Conservation (phyloP, 2,797 vertebrate species). For the Neosilurus mollespiculum region DNA sequence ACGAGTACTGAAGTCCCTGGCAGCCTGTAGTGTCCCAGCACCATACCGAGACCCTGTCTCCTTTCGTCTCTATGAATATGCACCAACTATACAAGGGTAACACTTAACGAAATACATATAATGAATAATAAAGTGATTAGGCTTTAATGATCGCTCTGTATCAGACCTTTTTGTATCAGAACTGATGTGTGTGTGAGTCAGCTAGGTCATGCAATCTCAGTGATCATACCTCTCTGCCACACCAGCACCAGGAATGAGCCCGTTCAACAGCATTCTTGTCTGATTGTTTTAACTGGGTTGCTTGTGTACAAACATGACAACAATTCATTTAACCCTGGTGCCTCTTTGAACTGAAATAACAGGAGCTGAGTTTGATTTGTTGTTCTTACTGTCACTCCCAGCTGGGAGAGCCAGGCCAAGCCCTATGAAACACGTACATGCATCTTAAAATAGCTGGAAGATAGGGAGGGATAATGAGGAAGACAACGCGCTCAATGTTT, state of each 20-base stretch:
- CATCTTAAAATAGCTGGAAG: conserved; percentile 1
- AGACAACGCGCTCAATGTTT: not conserved
- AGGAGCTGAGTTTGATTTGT: not conserved
- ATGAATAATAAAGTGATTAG: not conserved
- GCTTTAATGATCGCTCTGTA: not conserved
- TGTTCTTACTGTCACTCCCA: not conserved
- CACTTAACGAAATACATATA: not conserved
- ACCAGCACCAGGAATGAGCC: conserved; percentile 15
- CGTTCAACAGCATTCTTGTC: conserved; percentile 32
- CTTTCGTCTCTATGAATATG: too few species aligned
- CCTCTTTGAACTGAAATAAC: not conserved
- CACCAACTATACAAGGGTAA: not conserved
- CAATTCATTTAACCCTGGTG: not conserved
- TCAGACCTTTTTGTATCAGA: not conserved
- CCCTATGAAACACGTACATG: not conserved
- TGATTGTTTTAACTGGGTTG: not conserved
- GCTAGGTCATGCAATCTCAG: not conserved
- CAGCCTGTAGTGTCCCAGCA: too few species aligned
- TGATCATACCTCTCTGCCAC: conserved; percentile 9
- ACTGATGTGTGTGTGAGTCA: too few species aligned
- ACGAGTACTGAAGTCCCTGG: not conserved
- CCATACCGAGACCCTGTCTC: not conserved
- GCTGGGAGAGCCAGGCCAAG: conserved; percentile 5
- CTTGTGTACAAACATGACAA: not conserved
- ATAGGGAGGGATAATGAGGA: not conserved